Percentiles rank a stretch among this genome's conserved stretches.
phyloP scores from a whole-genome alignment of 2,113 vertebrate genomes.

The Crotalus viridis region DNA sequence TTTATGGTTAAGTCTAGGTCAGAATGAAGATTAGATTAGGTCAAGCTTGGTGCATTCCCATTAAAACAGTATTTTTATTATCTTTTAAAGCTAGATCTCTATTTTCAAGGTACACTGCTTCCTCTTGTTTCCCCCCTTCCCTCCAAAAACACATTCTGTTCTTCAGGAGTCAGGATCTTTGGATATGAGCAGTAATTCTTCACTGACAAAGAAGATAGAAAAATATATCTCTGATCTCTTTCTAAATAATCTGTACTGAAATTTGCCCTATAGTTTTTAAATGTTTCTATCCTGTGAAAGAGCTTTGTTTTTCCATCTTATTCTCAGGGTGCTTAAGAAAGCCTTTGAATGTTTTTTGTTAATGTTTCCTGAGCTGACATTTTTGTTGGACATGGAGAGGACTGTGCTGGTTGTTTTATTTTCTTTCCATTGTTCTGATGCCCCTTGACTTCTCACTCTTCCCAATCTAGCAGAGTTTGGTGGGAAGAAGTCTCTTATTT shows the following conservation, averaged over 20 bases:
- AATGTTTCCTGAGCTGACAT: neutral
- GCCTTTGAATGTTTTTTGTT: neutral
- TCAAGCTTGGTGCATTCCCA: neutral
- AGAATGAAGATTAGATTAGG: neutral
- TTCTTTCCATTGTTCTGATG: neutral
- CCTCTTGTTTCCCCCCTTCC: too few relatives aligned
- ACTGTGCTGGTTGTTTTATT: neutral
- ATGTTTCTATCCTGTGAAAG: neutral
- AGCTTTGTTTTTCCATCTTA: neutral
- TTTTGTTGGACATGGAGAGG: neutral
- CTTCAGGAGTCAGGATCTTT: neutral
- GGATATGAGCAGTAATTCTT: neutral
- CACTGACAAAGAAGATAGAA: neutral
- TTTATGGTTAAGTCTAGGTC: neutral
- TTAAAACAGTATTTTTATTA: neutral
- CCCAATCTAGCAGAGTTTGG: neutral
- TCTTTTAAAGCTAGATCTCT: neutral
- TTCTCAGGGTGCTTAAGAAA: neutral
- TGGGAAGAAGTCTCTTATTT: neutral
- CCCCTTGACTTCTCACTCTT: neutral
- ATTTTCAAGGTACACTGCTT: neutral
- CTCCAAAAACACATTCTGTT: neutral
- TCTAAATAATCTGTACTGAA: neutral
- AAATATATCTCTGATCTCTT: neutral
- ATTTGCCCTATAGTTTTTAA: neutral